These are phyloP conservation scores for Anarsia innoxiella DNA, from an alignment of 2,888 invertebrate genomes.

Conservation along the genomic window DNA sequence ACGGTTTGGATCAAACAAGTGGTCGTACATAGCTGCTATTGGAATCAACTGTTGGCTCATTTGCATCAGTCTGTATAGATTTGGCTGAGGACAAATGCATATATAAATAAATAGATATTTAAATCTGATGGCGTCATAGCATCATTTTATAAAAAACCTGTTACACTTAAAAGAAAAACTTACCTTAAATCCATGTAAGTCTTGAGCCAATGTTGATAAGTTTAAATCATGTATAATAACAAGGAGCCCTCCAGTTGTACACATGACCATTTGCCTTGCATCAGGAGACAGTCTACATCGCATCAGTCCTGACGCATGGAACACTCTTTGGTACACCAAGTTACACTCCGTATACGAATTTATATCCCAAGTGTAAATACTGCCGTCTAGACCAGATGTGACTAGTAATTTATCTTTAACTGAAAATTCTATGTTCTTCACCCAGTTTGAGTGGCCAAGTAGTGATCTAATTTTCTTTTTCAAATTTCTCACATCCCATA, in stretches of 20 bases:
- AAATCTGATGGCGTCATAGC: too few relatives aligned
- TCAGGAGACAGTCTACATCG: slow-evolving; percentile 91
- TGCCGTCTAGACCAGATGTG: slow-evolving; percentile 94
- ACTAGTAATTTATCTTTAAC: slow-evolving; percentile 87
- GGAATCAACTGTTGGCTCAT: slow-evolving; percentile 88
- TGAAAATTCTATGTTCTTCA: slow-evolving; percentile 96
- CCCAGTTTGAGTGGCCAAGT: slow-evolving; percentile 95
- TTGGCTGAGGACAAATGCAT: slow-evolving; percentile 90
- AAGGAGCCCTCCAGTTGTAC: slow-evolving; percentile 92
- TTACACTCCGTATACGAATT: slow-evolving; percentile 88
- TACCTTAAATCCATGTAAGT: slow-evolving; percentile 90
- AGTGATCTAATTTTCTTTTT: slow-evolving; percentile 84
- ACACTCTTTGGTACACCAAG: slow-evolving; percentile 85
- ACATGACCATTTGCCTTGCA: slow-evolving; percentile 90
- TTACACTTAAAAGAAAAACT: too few relatives aligned
- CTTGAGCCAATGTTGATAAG: slow-evolving; percentile 83
- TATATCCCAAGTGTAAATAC: slow-evolving; percentile 95
- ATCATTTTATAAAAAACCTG: too few relatives aligned
- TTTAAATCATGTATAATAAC: slow-evolving; percentile 93
- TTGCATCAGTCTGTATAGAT: slow-evolving; percentile 92
- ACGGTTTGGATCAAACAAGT: slow-evolving; percentile 83
- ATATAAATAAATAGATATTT: too few relatives aligned
- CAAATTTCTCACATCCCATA: slow-evolving; percentile 94
- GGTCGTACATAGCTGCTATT: slow-evolving; percentile 85
- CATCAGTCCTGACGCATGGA: slow-evolving; percentile 90